phyloP scores from a whole-genome alignment of 2,113 vertebrate species.

The Coregonus clupeaformis region DNA sequence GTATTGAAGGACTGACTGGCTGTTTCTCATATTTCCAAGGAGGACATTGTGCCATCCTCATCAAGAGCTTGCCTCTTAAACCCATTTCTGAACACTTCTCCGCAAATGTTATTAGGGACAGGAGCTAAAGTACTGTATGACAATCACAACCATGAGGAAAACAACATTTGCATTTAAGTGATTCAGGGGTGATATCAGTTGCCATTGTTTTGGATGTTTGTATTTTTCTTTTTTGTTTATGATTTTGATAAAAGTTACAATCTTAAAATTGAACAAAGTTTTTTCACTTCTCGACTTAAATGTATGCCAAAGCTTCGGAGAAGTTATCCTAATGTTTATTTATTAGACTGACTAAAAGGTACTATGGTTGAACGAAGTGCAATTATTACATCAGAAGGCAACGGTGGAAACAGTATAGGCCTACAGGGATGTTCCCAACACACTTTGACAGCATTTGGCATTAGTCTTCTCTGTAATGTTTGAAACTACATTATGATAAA shows the following conservation, averaged over 20 bases:
- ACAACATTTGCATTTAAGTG: constrained; percentile 64
- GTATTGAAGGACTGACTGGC: constrained; percentile 53
- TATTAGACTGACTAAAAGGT: constrained; percentile 72
- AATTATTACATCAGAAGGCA: constrained; percentile 48
- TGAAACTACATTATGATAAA: constrained; percentile 53
- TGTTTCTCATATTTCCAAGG: constrained; percentile 1
- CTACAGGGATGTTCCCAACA: constrained; percentile 43
- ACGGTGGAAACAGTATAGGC: constrained; percentile 40
- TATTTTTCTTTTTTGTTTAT: constrained; percentile 47
- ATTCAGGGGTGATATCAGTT: constrained; percentile 72
- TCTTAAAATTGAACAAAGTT: constrained; percentile 54
- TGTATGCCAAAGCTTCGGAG: constrained; percentile 59
- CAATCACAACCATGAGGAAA: constrained; percentile 51
- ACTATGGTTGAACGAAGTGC: constrained; percentile 72
- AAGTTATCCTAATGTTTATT: constrained; percentile 69
- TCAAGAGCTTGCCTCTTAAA: constrained; percentile 45
- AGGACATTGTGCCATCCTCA: constrained; percentile 42
- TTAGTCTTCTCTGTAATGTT: constrained; percentile 47
- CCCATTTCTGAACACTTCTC: constrained; percentile 63
- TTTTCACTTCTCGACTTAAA: constrained; percentile 60
- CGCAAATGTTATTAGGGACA: constrained; percentile 64
- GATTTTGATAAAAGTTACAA: constrained; percentile 65
- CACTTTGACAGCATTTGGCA: constrained; percentile 58
- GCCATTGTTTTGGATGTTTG: constrained; percentile 58
- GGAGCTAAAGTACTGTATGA: constrained; percentile 51